These are phyloP conservation scores for Herpailurus yagouaroundi DNA, from an alignment of 2,113 vertebrate species.

Conservation along the genomic window DNA sequence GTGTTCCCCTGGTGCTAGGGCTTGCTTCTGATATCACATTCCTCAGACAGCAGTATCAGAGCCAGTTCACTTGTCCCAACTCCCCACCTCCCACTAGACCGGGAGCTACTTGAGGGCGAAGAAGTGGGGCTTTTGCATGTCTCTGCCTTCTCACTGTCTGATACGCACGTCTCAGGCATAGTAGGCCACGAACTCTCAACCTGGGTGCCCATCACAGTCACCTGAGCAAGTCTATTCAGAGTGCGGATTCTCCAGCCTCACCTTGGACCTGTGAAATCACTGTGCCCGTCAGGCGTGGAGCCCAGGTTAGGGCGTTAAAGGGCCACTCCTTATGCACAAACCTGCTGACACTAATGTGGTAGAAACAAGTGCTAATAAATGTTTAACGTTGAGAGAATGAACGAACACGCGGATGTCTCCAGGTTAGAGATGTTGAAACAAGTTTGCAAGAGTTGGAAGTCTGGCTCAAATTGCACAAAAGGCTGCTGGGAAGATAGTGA, in stretches of 20 bases:
- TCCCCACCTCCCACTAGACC: not conserved
- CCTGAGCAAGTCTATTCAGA: not conserved
- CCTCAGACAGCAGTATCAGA: not conserved
- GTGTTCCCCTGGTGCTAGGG: not conserved
- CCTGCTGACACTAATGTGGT: not conserved
- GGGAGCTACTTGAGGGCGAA: not conserved
- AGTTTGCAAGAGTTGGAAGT: not conserved
- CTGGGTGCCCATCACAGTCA: not conserved
- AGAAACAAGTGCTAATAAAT: not conserved
- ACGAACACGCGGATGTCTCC: not conserved
- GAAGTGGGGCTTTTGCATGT: not conserved
- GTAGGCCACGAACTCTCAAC: not conserved
- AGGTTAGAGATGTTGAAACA: not conserved
- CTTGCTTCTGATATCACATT: not conserved
- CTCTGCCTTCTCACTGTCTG: not conserved
- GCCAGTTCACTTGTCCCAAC: not conserved
- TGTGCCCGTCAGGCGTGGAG: not conserved
- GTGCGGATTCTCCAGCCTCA: not conserved
- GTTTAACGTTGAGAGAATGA: not conserved
- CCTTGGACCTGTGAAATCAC: not conserved
- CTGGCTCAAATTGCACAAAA: not conserved
- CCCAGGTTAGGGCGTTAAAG: not conserved
- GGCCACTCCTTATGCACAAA: not conserved
- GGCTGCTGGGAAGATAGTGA: not conserved
- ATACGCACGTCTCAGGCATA: not conserved